Conservation (phyloP, 1,140 invertebrate genomes). For the Calycopis cecrops region DNA sequence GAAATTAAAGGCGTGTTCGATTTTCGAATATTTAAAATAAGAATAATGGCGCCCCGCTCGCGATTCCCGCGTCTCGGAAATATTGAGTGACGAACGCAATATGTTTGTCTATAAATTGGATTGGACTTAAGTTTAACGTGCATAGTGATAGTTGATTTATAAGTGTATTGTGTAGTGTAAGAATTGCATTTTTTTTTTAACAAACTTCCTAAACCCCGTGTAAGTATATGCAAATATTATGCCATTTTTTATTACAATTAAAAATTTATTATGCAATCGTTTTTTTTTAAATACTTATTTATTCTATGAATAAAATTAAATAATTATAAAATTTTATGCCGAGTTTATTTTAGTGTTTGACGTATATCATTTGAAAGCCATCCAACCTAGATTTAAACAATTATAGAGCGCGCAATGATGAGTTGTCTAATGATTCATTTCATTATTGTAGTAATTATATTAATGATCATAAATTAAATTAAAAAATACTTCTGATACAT, state of each 20-base stretch:
- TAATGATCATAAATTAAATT: too few species aligned
- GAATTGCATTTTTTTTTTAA: constrained; percentile 25
- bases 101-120: constrained; percentile 23
- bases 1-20: constrained; percentile 30
- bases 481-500: too few species aligned
- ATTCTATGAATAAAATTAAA: not conserved
- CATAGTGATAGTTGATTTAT: constrained; percentile 27
- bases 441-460: constrained; percentile 2
- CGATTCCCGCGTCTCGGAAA: constrained; percentile 9
- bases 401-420: not conserved
- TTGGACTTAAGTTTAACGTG: constrained; percentile 27
- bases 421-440: constrained; percentile 3
- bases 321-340: not conserved
- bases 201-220: constrained; percentile 29
- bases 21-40: constrained; percentile 20
- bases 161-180: constrained; percentile 27
- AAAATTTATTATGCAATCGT: not conserved
- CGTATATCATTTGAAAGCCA: constrained; percentile 6
- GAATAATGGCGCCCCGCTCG: constrained; percentile 25
- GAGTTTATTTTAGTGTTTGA: constrained; percentile 11
- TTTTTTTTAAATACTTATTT: not conserved
- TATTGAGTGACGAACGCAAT: constrained; percentile 20
- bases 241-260: not conserved
- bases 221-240: constrained; percentile 21
- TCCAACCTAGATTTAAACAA: constrained; percentile 6